Conservation (phyloP, 2,888 invertebrate genomes). For the Pandemis cinnamomeana region DNA sequence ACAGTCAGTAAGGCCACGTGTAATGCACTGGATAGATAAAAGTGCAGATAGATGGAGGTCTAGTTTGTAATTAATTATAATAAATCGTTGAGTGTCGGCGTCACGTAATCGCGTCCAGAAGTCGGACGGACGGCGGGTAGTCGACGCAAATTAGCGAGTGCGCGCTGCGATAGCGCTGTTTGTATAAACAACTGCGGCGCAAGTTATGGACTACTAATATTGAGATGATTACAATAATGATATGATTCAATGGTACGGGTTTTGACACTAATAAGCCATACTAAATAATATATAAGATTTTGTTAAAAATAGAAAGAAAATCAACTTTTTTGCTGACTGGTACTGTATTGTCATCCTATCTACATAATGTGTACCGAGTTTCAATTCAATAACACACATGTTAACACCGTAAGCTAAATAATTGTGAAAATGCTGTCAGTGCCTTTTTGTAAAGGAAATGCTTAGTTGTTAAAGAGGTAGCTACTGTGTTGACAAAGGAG, state of each 20-base stretch:
- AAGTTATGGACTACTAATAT: constrained; percentile 47
- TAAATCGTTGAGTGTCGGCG: constrained; percentile 72
- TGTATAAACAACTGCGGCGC: constrained; percentile 61
- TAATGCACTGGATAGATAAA: constrained; percentile 31
- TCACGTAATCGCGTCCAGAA: constrained; percentile 71
- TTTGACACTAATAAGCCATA: no score
- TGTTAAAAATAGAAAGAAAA: no score
- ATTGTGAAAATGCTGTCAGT: no score
- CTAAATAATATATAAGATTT: no score
- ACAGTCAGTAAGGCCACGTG: constrained; percentile 21
- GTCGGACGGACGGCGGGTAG: constrained; percentile 71
- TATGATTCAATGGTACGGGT: no score
- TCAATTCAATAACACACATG: no score
- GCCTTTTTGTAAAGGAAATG: no score
- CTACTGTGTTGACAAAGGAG: no score
- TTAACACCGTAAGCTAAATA: no score
- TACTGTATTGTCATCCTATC: not conserved
- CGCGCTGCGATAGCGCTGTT: constrained; percentile 77
- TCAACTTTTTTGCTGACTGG: no score
- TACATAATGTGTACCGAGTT: not conserved
- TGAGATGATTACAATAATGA: no score
- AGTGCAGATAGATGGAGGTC: constrained; percentile 22
- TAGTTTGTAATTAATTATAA: constrained; percentile 49
- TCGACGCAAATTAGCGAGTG: constrained; percentile 80
- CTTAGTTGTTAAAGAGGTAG: no score